Evolutionary conservation across 2,797 vertebrate species (phyloP), one percentile per base, ranked within the genome.

Genomic region (Loris lydekkerianus): DNA sequence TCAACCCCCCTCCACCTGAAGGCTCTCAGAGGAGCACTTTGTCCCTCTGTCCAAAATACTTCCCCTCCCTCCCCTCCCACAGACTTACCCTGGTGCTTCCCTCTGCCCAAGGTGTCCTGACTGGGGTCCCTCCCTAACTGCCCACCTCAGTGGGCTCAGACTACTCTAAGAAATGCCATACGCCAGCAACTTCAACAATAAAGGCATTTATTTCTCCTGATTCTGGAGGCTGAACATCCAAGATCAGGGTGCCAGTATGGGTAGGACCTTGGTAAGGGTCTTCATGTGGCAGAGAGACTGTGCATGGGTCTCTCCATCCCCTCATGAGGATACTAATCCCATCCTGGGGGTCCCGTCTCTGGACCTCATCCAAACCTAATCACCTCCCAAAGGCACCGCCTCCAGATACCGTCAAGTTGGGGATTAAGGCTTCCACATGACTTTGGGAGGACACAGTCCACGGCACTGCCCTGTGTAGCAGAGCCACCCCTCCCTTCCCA

Each of bases 1-100:
- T 31, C 72, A 31, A 0, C 1, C 2, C 75, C 0, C 0, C 46
- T 46, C 18, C 2, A 1, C 11, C 65, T 61, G 75, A 76, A 65
- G 56, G 29, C 65, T 65, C 86, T 76, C 31, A 31, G 21, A 80
- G 13, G 53, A 14, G 53, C 21, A 5, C 4, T 27, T 15, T 20
- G 46, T 56, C 20, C 18, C 63, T 43, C 7, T 5, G 23, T 70
- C 69, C 53, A 46, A 46, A 81, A 76, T 34, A 13, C 14, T 31
- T 17, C 25, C 31, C 1, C 37, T 85, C 31, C 1, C 37, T 85
- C 8, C 18, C 11, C 61, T 43, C 63, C 18, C 43, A 37, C 6
- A 69, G 11, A 37, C n/a, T 29, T 10, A 37, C 7, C n/a, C 31
- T 63, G 18, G 0, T 34, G 56, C 21, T 75, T 76, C 65, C 7